Evolutionary conservation across 2,888 invertebrate genomes (phyloP), one percentile per base, ranked within the genome.

Genomic region (Athetis lepigone): DNA sequence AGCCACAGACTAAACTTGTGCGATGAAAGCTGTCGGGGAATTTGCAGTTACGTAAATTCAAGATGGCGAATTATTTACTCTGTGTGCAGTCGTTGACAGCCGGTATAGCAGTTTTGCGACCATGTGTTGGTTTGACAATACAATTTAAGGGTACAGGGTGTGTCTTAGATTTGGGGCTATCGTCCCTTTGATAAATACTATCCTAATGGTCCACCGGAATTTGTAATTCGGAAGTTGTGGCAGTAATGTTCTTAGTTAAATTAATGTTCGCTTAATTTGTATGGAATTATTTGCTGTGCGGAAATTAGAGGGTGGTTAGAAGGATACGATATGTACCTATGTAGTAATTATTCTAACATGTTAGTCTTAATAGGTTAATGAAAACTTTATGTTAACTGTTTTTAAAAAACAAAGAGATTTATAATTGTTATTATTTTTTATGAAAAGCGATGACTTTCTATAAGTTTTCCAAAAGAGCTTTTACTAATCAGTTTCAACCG

Each of bases 71-170:
- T 23, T 50, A 50, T 49, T 29, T 70, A 61, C 6, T 52, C 78
- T 78, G 55, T 75, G 68, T 11, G 27, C 46, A 37, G 50, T 69
- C n/a, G 52, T 52, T 47, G 59, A 58, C 52, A 63, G 46, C 40
- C 23, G 60, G 56, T 42, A 70, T 60, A 79, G 71, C 60, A 69
- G 65, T 60, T 81, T 77, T 81, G 76, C 72, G 81, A 79, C 70
- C 88, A 86, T 88, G 87, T 89, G 90, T 89, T 84, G 87, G 88
- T 88, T 90, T 89, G 88, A 91, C 90, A 91, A 90, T 89, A 89
- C 89, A 89, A 89, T 91, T 90, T 86, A 87, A 85, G 86, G 88
- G 85, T 77, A 76, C 70, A 83, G 85, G 86, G 85, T 83, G 83
- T 81, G 82, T 83, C 86, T 88, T 83, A 84, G 88, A 86, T 89